Base-by-base conservation (phyloP, 2,113 vertebrate species). In the Glaucomys volans region DNA sequence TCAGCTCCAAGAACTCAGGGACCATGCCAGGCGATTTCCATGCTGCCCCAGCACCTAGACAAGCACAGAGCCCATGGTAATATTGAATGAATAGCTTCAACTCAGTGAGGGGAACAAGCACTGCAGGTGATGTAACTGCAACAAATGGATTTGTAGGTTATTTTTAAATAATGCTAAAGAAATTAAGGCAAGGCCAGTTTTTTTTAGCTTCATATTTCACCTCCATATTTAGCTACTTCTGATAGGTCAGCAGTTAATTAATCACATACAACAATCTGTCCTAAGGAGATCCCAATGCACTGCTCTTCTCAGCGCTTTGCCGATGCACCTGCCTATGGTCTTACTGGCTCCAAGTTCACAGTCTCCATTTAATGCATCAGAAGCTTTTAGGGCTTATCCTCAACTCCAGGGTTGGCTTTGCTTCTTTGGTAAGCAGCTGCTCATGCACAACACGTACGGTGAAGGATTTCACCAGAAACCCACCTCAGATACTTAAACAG, bases 131-230 rank as follows among this genome's bases (percentile, higher is more conserved):
- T 42, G 64, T 42, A 57, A 80, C 57, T 81, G 76, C 24, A 47
- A 44, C 59, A 79, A 57, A 22, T 57, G 0, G 50, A 22, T 57
- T 57, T 92, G 24, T 22, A 74, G 74, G 62, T 62, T 75, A 8
- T 47, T 87, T 92, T 84, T 66, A 30, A 79, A 91, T 89, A 66
- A 50, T 76, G 47, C 22, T 77, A 82, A 93, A 77, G 35, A 88
- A 87, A 92, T 50, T 20, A 84, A 87, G 32, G 37, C 3, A 54
- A 82, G 35, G 17, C 40, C 47, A 11, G 22, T 18, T 57, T 57
- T 18, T 28, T 14, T 37, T 4, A 57, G 75, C 35, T 42, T 57
- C 52, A 47, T 26, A 42, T 79, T 93, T 84, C 32, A 57, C 20
- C 40, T 96, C 40, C 82, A 66, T 30, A 32, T 62, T 47, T 75